A percentile compares a stretch with the other conserved stretches of the same genome.
Conservation (phyloP, 2,797 vertebrate genomes). For the Octomys mimax region DNA sequence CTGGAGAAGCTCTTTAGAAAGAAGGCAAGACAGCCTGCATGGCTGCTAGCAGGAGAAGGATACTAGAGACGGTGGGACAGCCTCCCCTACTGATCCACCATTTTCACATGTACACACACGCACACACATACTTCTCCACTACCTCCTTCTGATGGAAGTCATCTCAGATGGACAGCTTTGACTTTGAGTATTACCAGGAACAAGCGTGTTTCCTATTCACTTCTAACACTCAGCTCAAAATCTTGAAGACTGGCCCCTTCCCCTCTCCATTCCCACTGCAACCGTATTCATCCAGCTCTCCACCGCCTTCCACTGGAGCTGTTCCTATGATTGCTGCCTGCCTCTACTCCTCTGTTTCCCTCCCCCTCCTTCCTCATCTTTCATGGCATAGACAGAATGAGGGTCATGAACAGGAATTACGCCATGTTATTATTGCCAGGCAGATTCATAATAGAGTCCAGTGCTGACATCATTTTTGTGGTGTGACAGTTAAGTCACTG, state of each 20-base stretch:
- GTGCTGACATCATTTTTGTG: conserved; percentile 28
- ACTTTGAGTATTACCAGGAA: conserved; percentile 59
- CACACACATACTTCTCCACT: neutral
- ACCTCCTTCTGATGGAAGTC: conserved; percentile 26
- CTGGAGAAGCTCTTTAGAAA: conserved; percentile 77
- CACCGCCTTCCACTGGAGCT: conserved; percentile 41
- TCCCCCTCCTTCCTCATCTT: neutral
- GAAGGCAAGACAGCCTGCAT: conserved; percentile 31
- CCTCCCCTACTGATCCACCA: neutral
- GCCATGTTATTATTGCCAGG: conserved; percentile 28
- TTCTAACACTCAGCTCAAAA: conserved; percentile 1
- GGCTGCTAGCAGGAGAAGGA: conserved; percentile 31
- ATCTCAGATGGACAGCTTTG: conserved; percentile 61
- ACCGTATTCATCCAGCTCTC: neutral
- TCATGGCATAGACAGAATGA: neutral
- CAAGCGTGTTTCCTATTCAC: conserved; percentile 7
- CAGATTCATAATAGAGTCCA: neutral
- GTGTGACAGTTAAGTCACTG: conserved; percentile 10
- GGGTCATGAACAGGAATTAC: conserved; percentile 10
- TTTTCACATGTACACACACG: neutral
- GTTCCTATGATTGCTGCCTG: neutral
- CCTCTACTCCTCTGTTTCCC: neutral
- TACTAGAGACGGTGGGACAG: neutral
- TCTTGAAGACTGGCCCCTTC: neutral
- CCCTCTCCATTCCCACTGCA: conserved; percentile 33